Evolutionary conservation across 2,797 vertebrate species (phyloP).

Genomic region (Acanthiza pusilla): DNA sequence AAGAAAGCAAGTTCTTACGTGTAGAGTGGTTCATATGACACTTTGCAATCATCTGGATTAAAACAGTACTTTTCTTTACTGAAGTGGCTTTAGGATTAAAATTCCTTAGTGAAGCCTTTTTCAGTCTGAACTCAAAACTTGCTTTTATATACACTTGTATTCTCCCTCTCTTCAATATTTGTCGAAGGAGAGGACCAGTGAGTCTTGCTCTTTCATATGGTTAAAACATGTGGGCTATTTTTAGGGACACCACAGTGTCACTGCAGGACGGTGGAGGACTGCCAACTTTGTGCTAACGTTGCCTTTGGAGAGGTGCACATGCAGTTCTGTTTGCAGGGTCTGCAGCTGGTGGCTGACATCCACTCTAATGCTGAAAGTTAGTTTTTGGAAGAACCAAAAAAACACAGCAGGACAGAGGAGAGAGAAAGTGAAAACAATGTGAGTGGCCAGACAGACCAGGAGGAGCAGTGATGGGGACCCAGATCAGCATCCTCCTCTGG

Average conservation of each 20-base stretch:
- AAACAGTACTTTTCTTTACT: not conserved
- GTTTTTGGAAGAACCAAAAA: not conserved
- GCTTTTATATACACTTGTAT: not conserved
- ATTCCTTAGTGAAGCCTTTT: not conserved
- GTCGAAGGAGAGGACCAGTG: not conserved
- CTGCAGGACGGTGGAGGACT: not conserved
- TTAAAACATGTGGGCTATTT: not conserved
- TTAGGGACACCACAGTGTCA: not conserved
- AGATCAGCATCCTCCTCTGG: not conserved
- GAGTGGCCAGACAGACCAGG: not conserved
- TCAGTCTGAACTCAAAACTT: not conserved
- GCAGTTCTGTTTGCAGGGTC: not conserved
- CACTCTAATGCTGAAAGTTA: not conserved
- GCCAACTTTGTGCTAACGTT: not conserved
- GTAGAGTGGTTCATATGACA: not conserved
- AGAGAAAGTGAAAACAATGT: not conserved
- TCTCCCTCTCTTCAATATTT: not conserved
- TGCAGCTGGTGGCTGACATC: not conserved
- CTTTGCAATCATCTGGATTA: not conserved
- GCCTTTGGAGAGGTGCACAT: not conserved
- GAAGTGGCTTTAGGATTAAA: not conserved
- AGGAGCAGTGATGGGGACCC: not conserved
- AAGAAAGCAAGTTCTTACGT: not conserved
- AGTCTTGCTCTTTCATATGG: not conserved
- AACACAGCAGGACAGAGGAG: rapidly evolving